phyloP scores from a whole-genome alignment of 2,113 vertebrate genomes.

The Sorex araneus region DNA sequence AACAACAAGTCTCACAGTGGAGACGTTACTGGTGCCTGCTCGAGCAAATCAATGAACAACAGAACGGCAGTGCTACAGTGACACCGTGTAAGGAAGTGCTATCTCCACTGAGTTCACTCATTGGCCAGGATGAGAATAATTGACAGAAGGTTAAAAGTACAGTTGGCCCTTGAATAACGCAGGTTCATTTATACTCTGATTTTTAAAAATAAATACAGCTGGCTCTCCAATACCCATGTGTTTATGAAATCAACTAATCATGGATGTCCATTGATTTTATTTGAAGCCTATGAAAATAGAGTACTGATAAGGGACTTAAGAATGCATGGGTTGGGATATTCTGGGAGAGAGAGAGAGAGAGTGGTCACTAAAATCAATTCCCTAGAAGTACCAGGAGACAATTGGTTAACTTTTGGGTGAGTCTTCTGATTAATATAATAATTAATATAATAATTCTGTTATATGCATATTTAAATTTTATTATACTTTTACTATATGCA shows the following conservation, averaged over 20 bases:
- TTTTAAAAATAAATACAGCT: neutral
- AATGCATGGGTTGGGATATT: neutral
- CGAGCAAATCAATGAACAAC: no score
- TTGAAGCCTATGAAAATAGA: neutral
- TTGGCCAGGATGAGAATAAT: neutral
- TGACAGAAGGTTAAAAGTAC: slow-evolving; percentile 1
- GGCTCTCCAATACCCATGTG: neutral
- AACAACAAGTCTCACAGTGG: no score
- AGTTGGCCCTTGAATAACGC: neutral
- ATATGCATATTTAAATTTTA: neutral
- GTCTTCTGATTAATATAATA: neutral
- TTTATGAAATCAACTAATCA: neutral
- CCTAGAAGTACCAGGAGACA: neutral
- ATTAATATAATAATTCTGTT: no score
- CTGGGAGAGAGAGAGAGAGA: neutral
- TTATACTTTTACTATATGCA: no score
- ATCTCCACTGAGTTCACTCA: neutral
- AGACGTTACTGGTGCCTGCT: no score
- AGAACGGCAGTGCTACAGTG: no score
- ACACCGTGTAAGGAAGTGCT: neutral
- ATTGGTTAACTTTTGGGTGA: neutral
- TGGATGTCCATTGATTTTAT: neutral
- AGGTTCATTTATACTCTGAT: neutral
- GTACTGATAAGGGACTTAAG: neutral
- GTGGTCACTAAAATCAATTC: neutral